phyloP scores from a whole-genome alignment of 2,113 vertebrate species.

The Heterotilapia buettikoferi region DNA sequence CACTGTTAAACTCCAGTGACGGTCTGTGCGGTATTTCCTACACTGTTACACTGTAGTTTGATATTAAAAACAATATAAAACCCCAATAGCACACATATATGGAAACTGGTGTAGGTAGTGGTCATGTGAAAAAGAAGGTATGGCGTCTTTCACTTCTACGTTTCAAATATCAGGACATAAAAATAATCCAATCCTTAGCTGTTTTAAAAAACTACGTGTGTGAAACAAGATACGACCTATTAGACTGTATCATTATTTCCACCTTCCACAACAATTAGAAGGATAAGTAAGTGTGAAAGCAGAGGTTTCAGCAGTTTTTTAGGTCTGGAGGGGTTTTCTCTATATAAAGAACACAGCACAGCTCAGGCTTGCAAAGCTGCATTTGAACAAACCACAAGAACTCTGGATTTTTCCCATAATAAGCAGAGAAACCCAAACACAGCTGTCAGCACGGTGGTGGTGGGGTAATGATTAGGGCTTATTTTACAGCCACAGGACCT shows the following conservation, averaged over 20 bases:
- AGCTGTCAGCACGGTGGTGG: background rate
- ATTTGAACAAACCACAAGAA: background rate
- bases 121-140: background rate
- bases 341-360: background rate
- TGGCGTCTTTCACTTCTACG: fast-evolving
- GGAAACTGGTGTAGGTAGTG: background rate
- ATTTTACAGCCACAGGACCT: background rate
- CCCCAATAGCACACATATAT: background rate
- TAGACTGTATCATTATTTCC: background rate
- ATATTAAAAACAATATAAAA: background rate
- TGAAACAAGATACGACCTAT: background rate
- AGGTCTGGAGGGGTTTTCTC: background rate
- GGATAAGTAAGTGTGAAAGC: background rate
- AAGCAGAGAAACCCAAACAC: background rate
- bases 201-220: background rate
- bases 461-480: background rate
- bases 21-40: background rate
- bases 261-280: background rate
- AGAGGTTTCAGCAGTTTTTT: background rate
- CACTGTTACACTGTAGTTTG: background rate
- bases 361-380: background rate
- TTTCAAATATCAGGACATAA: background rate
- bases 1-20: background rate
- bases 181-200: background rate
- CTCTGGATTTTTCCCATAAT: background rate